Conservation (phyloP, 2,888 invertebrate species). For the Cremastinae sp. region DNA sequence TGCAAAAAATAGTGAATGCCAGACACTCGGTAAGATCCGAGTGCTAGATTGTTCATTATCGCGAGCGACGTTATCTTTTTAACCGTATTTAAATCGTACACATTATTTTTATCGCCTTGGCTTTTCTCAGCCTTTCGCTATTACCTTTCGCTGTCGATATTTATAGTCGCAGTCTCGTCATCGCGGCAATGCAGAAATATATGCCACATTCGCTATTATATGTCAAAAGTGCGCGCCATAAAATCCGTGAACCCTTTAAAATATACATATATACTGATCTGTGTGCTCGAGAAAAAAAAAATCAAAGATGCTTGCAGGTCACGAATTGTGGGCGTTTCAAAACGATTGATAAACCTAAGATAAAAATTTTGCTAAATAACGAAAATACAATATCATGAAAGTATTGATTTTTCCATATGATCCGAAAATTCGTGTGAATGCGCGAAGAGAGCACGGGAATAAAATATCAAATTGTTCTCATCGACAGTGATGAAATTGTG, state of each 20-base stretch:
- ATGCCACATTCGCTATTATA: slow-evolving; percentile 48
- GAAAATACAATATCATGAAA: not conserved
- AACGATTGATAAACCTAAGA: slow-evolving; percentile 23
- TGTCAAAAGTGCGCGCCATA: slow-evolving; percentile 53
- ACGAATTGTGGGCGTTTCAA: slow-evolving; percentile 27
- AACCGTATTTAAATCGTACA: slow-evolving; percentile 47
- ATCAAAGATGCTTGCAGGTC: slow-evolving; percentile 3
- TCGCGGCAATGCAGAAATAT: slow-evolving; percentile 29
- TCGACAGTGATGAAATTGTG: slow-evolving; percentile 62
- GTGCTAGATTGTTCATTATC: slow-evolving; percentile 56
- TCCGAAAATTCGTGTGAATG: no score
- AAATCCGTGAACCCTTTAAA: slow-evolving; percentile 49
- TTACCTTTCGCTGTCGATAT: slow-evolving; percentile 57
- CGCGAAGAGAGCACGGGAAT: no score
- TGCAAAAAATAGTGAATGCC: slow-evolving; percentile 24
- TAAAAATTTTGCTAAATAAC: not conserved
- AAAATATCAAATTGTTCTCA: slow-evolving; percentile 67
- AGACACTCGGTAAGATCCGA: slow-evolving; percentile 37
- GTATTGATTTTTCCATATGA: no score
- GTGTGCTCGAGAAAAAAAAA: not conserved
- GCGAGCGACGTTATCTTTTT: slow-evolving; percentile 41
- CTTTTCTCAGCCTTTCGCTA: slow-evolving; percentile 27
- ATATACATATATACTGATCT: slow-evolving; percentile 7
- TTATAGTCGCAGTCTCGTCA: slow-evolving; percentile 60
- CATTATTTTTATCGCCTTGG: slow-evolving; percentile 34